Conservation (phyloP, 2,888 invertebrate species). For the Callimorpha dominula region DNA sequence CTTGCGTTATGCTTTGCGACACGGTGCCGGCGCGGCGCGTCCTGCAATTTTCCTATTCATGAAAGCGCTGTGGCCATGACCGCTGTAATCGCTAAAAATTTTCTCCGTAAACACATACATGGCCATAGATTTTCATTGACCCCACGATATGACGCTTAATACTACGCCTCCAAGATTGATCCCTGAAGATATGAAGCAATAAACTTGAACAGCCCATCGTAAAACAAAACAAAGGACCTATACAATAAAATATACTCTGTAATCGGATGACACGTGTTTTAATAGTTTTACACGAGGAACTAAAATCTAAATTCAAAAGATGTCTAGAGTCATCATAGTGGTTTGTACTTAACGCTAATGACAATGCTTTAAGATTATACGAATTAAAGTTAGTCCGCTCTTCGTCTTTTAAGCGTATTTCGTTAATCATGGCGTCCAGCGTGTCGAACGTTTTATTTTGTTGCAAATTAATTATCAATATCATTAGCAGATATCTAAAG, state of each 20-base stretch:
- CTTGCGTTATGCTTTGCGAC: no score
- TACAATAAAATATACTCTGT: conserved; percentile 32
- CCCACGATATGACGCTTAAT: neutral
- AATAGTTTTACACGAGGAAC: conserved; percentile 26
- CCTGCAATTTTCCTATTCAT: no score
- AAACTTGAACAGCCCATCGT: conserved; percentile 22
- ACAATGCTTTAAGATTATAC: no score
- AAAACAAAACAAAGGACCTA: conserved; percentile 28
- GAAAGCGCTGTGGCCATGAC: no score
- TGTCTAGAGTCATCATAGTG: neutral
- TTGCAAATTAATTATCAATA: no score
- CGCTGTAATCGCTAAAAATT: neutral
- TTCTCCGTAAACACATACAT: neutral
- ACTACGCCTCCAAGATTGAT: neutral
- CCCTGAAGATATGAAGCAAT: neutral
- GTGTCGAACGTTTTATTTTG: no score
- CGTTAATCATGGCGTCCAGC: no score
- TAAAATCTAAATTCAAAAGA: conserved; percentile 34
- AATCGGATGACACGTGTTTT: conserved; percentile 24
- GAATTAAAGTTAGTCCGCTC: no score
- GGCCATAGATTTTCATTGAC: neutral
- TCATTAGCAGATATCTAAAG: no score
- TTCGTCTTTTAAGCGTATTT: no score
- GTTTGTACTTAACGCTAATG: neutral
- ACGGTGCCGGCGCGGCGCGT: no score